Conservation (phyloP, 2,888 invertebrate species). For the Anthoptus insignis region DNA sequence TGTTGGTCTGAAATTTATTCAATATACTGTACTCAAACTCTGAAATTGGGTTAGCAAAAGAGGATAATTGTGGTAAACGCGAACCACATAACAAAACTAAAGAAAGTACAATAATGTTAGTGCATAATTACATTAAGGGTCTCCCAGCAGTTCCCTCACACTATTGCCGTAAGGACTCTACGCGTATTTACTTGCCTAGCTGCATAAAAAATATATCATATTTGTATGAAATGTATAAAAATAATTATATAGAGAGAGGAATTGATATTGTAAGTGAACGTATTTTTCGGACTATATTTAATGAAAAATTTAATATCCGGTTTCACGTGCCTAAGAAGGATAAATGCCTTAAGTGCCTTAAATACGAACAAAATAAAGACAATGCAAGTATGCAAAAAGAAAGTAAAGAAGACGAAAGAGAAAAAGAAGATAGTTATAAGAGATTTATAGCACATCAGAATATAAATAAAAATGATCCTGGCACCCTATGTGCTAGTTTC, state of each 20-base stretch:
- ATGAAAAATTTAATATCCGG: slow-evolving; percentile 46
- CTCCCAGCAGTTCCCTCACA: slow-evolving; percentile 49
- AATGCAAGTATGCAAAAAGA: too few species aligned
- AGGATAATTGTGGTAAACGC: slow-evolving; percentile 42
- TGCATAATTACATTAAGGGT: slow-evolving; percentile 43
- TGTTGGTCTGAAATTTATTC: background rate
- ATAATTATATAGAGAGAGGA: slow-evolving; percentile 18
- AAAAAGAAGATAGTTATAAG: too few species aligned
- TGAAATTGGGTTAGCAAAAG: slow-evolving; percentile 31
- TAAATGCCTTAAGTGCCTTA: slow-evolving; percentile 47
- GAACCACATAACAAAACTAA: slow-evolving; percentile 42
- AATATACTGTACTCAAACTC: background rate
- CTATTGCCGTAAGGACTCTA: slow-evolving; percentile 46
- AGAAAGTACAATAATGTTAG: background rate
- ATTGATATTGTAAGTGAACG: slow-evolving; percentile 44
- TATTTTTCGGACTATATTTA: slow-evolving; percentile 47
- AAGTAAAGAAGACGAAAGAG: too few species aligned
- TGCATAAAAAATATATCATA: slow-evolving; percentile 41
- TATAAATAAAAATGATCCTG: too few species aligned
- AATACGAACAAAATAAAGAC: too few species aligned
- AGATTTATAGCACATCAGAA: too few species aligned
- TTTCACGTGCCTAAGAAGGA: slow-evolving; percentile 49
- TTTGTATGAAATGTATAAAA: slow-evolving; percentile 45
- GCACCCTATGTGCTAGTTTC: too few species aligned
- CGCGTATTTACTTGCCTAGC: slow-evolving; percentile 32